phyloP scores from a whole-genome alignment of 2,797 vertebrate species.

The Ibycter americanus region DNA sequence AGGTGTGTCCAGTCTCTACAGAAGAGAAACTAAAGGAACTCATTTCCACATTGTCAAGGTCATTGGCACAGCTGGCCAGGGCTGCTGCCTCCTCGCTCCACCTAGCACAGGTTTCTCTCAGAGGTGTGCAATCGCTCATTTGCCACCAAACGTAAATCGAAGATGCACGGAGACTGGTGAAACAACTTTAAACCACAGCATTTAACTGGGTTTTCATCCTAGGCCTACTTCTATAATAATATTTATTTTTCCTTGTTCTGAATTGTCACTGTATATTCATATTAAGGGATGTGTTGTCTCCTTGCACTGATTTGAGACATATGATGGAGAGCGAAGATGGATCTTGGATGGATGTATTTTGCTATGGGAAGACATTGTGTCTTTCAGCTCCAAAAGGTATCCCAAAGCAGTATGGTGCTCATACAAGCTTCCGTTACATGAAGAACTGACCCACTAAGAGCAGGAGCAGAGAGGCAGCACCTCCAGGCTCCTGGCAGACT shows the following conservation, averaged over 20 bases:
- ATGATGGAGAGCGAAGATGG: background rate
- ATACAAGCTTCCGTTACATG: rapidly evolving
- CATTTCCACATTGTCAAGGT: background rate
- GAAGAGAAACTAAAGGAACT: background rate
- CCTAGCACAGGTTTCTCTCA: background rate
- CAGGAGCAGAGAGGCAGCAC: background rate
- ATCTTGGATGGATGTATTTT: background rate
- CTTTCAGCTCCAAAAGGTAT: background rate
- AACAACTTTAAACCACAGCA: background rate
- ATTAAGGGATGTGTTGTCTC: background rate
- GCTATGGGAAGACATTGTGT: background rate
- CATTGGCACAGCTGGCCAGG: rapidly evolving
- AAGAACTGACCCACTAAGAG: background rate
- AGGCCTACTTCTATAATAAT: background rate
- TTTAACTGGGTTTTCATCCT: background rate
- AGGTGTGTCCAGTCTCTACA: background rate
- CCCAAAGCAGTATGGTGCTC: background rate
- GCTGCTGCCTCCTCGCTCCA: background rate
- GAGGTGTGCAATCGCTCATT: background rate
- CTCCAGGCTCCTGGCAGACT: rapidly evolving
- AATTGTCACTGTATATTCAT: background rate
- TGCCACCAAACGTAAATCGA: background rate
- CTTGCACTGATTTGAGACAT: background rate
- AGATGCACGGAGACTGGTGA: background rate
- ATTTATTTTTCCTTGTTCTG: background rate